These are phyloP conservation scores for Poeciliopsis turneri DNA, from an alignment of 2,797 vertebrate species.

Conservation along the genomic window DNA sequence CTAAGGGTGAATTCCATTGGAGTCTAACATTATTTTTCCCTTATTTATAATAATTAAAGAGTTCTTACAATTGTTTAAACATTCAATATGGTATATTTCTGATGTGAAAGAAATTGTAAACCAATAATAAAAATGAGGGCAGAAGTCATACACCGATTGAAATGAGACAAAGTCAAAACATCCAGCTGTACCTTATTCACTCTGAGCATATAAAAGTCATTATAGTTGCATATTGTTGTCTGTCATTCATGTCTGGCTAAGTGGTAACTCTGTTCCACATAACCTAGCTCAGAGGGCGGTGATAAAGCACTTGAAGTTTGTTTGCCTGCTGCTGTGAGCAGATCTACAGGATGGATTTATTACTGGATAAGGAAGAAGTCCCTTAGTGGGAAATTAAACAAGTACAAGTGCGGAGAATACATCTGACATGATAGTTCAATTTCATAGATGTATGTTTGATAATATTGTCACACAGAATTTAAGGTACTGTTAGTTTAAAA, in stretches of 20 bases:
- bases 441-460: not conserved
- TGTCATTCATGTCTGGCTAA: not conserved
- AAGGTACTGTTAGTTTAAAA: not conserved
- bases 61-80: not conserved
- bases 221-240: not conserved
- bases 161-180: not conserved
- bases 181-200: not conserved
- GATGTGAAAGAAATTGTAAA: not conserved
- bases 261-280: not conserved
- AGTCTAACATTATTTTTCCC: not conserved
- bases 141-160: not conserved
- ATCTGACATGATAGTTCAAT: not conserved
- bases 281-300: not conserved
- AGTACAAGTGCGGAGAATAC: not conserved
- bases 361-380: not conserved
- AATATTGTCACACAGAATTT: not conserved
- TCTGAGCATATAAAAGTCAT: not conserved
- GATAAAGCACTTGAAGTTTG: not conserved
- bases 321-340: not conserved
- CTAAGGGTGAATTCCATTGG: not conserved
- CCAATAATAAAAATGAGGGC: not conserved
- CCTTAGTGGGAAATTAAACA: not conserved
- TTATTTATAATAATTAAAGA: not conserved
- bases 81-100: not conserved
- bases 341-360: not conserved